Percentiles rank a stretch among this genome's conserved stretches.
Evolutionary conservation across 2,113 vertebrate genomes (phyloP).

Genomic region (Theropithecus gelada): DNA sequence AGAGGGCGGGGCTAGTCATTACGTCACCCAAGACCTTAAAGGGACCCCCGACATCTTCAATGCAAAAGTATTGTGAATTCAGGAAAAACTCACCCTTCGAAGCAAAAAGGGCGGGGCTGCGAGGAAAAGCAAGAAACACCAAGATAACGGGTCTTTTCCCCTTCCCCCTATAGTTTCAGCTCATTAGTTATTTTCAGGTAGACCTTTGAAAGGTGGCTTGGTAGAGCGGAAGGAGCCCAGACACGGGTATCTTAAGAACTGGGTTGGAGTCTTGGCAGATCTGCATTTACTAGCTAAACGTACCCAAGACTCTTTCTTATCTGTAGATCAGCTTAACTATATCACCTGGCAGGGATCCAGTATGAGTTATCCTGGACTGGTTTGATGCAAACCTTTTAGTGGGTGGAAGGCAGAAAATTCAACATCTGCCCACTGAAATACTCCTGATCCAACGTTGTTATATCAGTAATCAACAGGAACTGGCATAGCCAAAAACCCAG

Average conservation of each 20-base stretch:
- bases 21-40: constrained; percentile 33
- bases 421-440: background rate
- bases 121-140: background rate
- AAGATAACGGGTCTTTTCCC: background rate
- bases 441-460: background rate
- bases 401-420: background rate
- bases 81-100: background rate
- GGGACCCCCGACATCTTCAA: background rate
- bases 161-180: background rate
- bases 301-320: background rate
- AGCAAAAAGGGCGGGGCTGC: background rate
- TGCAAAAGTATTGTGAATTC: background rate
- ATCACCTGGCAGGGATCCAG: background rate
- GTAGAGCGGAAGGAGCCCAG: background rate
- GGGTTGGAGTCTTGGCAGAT: background rate
- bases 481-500: background rate
- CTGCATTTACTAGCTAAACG: background rate
- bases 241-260: background rate
- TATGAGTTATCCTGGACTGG: background rate
- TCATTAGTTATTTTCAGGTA: background rate
- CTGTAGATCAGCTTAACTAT: background rate
- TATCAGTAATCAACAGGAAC: background rate
- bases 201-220: background rate
- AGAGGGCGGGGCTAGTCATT: background rate
- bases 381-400: background rate